A percentile compares a stretch with the other conserved stretches of the same genome.
These are phyloP conservation scores for Coracopsis vasa DNA, from an alignment of 2,113 vertebrate genomes.

Conservation along the genomic window DNA sequence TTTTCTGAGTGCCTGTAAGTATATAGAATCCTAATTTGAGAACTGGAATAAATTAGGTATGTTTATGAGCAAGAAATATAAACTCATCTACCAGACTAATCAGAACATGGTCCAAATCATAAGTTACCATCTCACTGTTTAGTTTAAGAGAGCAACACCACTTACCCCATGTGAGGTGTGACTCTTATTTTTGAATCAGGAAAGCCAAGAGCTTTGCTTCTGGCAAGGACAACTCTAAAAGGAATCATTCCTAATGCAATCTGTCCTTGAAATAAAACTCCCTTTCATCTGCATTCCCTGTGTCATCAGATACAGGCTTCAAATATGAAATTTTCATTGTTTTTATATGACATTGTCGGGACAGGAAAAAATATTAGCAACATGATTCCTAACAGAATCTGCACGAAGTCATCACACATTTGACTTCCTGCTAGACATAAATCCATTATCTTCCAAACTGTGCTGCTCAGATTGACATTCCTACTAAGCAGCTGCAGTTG, in stretches of 20 bases:
- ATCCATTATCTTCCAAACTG: slow-evolving; percentile 64
- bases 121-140: slow-evolving; percentile 1
- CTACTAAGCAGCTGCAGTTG: slow-evolving; percentile 70
- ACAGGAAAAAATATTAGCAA: slow-evolving; percentile 52
- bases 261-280: slow-evolving; percentile 66
- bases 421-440: slow-evolving; percentile 69
- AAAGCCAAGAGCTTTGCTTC: slow-evolving; percentile 53
- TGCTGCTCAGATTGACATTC: slow-evolving; percentile 41
- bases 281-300: slow-evolving; percentile 41
- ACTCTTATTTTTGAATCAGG: slow-evolving; percentile 27
- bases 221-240: slow-evolving; percentile 38
- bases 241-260: slow-evolving; percentile 47
- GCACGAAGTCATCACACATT: slow-evolving; percentile 55
- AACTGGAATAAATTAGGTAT: slow-evolving; percentile 1
- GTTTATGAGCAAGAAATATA: slow-evolving; percentile 21
- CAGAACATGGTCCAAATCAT: slow-evolving; percentile 9
- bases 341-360: slow-evolving; percentile 45
- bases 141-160: neutral
- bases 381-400: slow-evolving; percentile 69
- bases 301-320: slow-evolving; percentile 26
- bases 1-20: neutral
- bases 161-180: neutral
- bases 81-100: slow-evolving; percentile 31
- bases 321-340: slow-evolving; percentile 47
- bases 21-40: slow-evolving; percentile 18